Evolutionary conservation across 2,113 vertebrate genomes (phyloP).

Genomic region (Mellivora capensis): DNA sequence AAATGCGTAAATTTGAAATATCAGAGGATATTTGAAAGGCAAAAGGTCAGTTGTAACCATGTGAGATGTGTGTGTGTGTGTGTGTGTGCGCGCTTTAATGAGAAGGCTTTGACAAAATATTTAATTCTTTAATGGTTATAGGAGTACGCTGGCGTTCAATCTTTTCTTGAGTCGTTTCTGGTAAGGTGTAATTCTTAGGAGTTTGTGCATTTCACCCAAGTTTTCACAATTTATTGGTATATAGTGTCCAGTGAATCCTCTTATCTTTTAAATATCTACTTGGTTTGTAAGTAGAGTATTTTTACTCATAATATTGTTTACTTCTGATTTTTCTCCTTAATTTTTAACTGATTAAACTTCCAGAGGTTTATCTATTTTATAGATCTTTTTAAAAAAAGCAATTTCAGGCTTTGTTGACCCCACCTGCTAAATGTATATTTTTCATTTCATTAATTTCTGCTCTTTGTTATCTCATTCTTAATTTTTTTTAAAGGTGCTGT

Average conservation of each 20-base stretch:
- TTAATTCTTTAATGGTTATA: background rate
- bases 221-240: background rate
- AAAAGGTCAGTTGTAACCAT: background rate
- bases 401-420: conserved; percentile 15
- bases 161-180: background rate
- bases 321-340: background rate
- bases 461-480: background rate
- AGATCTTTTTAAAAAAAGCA: background rate
- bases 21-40: background rate
- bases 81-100: background rate
- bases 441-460: background rate
- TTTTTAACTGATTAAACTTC: conserved; percentile 4
- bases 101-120: background rate
- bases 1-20: background rate
- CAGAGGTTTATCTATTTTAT: background rate
- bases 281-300: background rate
- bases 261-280: background rate
- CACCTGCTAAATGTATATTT: background rate
- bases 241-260: background rate
- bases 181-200: background rate
- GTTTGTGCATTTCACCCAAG: background rate
- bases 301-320: background rate
- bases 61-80: too few relatives aligned
- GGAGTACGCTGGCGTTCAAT: background rate
- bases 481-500: background rate